Percentiles rank a stretch among this genome's conserved stretches.
phyloP scores from a whole-genome alignment of 1,140 invertebrate species.

The Microplitis mediator region DNA sequence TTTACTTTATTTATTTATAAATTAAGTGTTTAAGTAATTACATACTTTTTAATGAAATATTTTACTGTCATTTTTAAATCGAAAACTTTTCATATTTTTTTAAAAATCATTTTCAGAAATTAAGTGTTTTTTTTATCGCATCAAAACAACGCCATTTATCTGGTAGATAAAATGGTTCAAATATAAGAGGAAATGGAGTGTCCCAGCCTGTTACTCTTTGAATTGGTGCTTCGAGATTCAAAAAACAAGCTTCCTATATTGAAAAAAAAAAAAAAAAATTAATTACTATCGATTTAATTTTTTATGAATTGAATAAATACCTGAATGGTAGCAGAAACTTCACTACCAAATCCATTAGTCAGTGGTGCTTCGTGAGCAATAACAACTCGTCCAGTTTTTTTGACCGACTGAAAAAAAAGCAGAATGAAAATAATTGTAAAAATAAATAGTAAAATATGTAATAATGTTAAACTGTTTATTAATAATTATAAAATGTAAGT shows the following conservation, averaged over 20 bases:
- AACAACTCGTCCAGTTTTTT: conserved; percentile 90
- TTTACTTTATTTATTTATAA: too few relatives aligned
- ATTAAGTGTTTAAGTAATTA: too few relatives aligned
- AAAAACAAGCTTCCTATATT: conserved; percentile 88
- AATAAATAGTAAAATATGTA: neutral
- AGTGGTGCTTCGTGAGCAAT: conserved; percentile 96
- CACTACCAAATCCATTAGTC: conserved; percentile 95
- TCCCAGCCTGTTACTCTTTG: conserved; percentile 94
- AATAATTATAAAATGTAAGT: neutral
- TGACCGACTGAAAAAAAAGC: conserved; percentile 79
- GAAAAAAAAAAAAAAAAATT: conserved; percentile 15
- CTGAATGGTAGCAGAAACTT: conserved; percentile 93
- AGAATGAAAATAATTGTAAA: neutral
- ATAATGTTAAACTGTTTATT: neutral
- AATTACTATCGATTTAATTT: neutral
- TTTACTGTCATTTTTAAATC: neutral
- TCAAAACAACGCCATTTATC: conserved; percentile 91
- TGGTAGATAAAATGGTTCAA: conserved; percentile 95
- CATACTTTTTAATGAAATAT: too few relatives aligned
- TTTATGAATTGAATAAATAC: conserved; percentile 60
- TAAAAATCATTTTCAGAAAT: conserved; percentile 65
- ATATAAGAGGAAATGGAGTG: conserved; percentile 95
- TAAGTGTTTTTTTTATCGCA: conserved; percentile 76
- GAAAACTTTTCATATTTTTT: conserved; percentile 8
- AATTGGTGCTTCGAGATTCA: conserved; percentile 93